Evolutionary conservation across 1,140 invertebrate genomes (phyloP).

Genomic region (Anoplophora glabripennis): DNA sequence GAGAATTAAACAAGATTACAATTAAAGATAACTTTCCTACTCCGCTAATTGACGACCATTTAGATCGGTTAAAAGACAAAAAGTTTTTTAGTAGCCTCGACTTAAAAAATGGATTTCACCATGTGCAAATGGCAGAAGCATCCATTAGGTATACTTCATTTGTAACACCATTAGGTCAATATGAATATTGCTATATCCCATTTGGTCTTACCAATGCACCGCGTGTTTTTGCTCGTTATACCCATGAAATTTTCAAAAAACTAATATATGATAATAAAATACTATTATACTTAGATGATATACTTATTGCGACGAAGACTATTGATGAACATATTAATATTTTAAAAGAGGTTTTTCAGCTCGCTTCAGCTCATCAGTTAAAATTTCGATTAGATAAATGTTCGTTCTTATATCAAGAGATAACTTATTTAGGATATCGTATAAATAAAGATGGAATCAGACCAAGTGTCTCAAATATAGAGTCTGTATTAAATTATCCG

Average conservation of each 20-base stretch:
- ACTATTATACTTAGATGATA: conserved; percentile 25
- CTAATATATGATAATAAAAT: not conserved
- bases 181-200: conserved; percentile 38
- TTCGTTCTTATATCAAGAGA: conserved; percentile 14
- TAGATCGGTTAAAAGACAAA: conserved; percentile 31
- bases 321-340: no score
- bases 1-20: conserved; percentile 38
- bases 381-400: conserved; percentile 15
- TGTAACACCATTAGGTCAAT: conserved; percentile 36
- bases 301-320: conserved; percentile 17
- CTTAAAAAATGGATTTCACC: conserved; percentile 33
- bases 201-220: conserved; percentile 32
- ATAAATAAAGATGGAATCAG: conserved; percentile 3
- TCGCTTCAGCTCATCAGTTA: no score
- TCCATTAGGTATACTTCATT: conserved; percentile 41
- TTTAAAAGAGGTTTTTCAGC: no score
- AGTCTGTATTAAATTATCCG: conserved; percentile 3
- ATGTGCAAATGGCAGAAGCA: conserved; percentile 39
- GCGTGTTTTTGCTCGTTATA: conserved; percentile 1
- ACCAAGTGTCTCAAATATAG: not conserved
- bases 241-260: conserved; percentile 9
- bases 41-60: conserved; percentile 45
- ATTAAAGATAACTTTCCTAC: conserved; percentile 38
- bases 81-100: conserved; percentile 38
- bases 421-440: conserved; percentile 21